Evolutionary conservation across 2,797 vertebrate genomes (phyloP), one percentile per base, ranked within the genome.

Genomic region (Sternotherus odoratus): DNA sequence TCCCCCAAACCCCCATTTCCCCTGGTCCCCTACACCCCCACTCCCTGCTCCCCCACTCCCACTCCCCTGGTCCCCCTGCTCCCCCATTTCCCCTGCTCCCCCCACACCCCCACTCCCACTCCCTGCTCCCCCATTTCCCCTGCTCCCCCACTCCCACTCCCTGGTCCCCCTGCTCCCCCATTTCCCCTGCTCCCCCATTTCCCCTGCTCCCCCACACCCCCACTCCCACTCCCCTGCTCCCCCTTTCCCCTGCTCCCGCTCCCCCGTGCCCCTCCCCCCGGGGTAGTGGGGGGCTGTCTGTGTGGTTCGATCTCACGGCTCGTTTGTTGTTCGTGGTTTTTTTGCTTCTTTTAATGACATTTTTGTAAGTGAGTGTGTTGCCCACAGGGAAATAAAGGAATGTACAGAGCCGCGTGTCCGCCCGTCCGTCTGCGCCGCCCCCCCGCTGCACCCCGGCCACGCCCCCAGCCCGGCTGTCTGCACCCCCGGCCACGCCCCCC

Each of bases 351-450:
- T 97, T 97, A 97, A 96, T 90, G 93, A 90, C 95, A 83, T 96
- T 97, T 97, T 96, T 97, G 97, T 97, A 97, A 96, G 96, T 95
- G 95, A 92, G 95, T 96, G 97, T 96, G 97, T 96, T 95, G 97
- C 97, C 97, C 97, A 96, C 95, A 95, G 92, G 95, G 89, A 97
- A 97, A 85, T 90, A 82, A 96, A 97, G 96, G 96, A 92, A 79
- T 97, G 96, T 97, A 97, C 95, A 97, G 94, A 96, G 86, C 90
- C 66, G 82, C 46, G 89, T 79, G 85, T 82, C 88, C 82, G 94
- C 79, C 72, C 56, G 53, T 49, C 69, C 85, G 16, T 43, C 23
- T 26, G 39, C 74, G 28, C 15, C 43, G 28, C 28, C 74, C 43
- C 5, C 10, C 2, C 23, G n/a, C n/a, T n/a, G n/a, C n/a, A n/a